Percentiles rank a stretch among this genome's conserved stretches.
phyloP scores from a whole-genome alignment of 2,113 vertebrate species.

The Entomyzon cyanotis region DNA sequence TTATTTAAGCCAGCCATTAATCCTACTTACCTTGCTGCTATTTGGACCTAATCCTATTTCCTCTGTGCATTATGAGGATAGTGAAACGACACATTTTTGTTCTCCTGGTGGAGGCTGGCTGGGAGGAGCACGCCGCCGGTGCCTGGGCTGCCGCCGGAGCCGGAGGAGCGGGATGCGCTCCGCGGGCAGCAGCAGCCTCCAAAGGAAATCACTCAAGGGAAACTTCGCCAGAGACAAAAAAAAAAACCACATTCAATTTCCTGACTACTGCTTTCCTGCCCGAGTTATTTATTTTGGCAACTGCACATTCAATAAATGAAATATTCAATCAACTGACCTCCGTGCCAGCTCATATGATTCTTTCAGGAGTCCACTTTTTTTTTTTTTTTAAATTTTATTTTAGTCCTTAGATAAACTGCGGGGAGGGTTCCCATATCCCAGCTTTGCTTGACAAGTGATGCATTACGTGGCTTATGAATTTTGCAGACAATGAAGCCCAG shows the following conservation, averaged over 20 bases:
- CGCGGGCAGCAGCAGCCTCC: slow-evolving; percentile 63
- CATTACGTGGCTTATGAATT: slow-evolving; percentile 18
- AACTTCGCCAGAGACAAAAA: slow-evolving; percentile 74
- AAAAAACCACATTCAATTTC: slow-evolving; percentile 69
- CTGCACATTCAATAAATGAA: slow-evolving; percentile 53
- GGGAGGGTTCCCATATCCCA: background rate
- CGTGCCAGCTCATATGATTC: background rate
- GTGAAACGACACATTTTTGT: slow-evolving; percentile 47
- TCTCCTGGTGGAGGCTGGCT: background rate
- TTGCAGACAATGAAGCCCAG: slow-evolving; percentile 50
- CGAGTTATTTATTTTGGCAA: slow-evolving; percentile 74
- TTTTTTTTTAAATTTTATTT: background rate
- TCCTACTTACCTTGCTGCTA: slow-evolving; percentile 76
- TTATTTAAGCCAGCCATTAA: slow-evolving; percentile 58
- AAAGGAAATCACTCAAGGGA: slow-evolving; percentile 81
- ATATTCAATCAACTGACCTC: slow-evolving; percentile 30
- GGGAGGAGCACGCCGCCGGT: background rate
- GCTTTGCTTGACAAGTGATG: slow-evolving; percentile 23
- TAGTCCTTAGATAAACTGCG: slow-evolving; percentile 33
- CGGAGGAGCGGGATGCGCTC: slow-evolving; percentile 3
- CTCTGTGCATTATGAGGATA: slow-evolving; percentile 49
- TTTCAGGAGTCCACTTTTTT: background rate
- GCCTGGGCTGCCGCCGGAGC: background rate
- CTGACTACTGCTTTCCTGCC: slow-evolving; percentile 60
- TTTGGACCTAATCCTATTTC: slow-evolving; percentile 74